Conservation (phyloP, 1,140 invertebrate species). For the Teleopsis dalmanni region DNA sequence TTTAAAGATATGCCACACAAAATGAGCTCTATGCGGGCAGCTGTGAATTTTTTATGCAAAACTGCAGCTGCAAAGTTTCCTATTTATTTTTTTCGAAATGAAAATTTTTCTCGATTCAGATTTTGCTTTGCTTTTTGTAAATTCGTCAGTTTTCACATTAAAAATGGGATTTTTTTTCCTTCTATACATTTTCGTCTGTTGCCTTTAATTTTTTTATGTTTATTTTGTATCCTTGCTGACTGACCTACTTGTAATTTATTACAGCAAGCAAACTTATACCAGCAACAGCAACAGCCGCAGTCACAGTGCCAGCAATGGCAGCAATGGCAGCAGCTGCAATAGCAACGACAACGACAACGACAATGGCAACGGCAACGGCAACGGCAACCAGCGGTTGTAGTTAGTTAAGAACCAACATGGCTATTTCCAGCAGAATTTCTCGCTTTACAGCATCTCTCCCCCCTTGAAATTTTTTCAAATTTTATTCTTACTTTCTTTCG, state of each 20-base stretch:
- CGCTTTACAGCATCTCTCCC: too few relatives aligned
- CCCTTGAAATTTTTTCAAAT: too few relatives aligned
- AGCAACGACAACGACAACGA: neutral
- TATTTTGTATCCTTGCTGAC: conserved; percentile 2
- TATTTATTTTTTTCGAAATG: too few relatives aligned
- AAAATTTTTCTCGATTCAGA: neutral
- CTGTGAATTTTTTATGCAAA: too few relatives aligned
- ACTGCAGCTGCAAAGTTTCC: too few relatives aligned
- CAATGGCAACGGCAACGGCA: neutral
- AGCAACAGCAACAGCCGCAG: neutral
- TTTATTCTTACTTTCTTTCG: too few relatives aligned
- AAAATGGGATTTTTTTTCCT: neutral
- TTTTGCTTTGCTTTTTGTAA: neutral
- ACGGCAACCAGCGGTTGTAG: too few relatives aligned
- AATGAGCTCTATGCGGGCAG: too few relatives aligned
- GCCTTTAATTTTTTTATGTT: neutral
- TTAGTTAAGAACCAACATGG: too few relatives aligned
- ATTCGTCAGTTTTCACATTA: neutral
- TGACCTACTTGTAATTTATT: conserved; percentile 10
- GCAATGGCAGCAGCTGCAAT: neutral
- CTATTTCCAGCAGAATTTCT: too few relatives aligned
- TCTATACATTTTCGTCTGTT: neutral
- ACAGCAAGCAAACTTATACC: conserved; percentile 1
- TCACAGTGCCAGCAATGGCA: neutral
- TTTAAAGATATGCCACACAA: too few relatives aligned